Evolutionary conservation across 2,797 vertebrate genomes (phyloP), one percentile per base, ranked within the genome.

Genomic region (Sparidentex hasta): DNA sequence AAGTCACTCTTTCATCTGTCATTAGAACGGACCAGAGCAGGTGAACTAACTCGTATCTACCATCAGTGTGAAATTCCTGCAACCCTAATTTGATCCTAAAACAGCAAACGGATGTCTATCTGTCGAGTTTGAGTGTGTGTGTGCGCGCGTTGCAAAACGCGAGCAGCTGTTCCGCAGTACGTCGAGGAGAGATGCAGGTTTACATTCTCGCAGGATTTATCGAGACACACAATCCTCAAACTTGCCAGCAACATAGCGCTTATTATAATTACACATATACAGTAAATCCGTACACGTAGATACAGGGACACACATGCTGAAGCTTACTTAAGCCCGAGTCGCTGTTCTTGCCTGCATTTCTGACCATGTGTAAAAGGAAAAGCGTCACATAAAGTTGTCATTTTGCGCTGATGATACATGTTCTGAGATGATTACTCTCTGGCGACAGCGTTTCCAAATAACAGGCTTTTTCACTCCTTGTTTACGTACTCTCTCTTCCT

Each of bases 31-130:
- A 92, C 89, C 83, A 79, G 78, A 94, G 94, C 92, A 92, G 93
- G 94, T 95, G 93, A 94, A 86, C 82, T 27, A 43, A 64, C 88
- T 86, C 82, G 77, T 83, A 90, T 93, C 90, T 79, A 81, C 88
- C 90, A 91, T 94, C 94, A 89, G 91, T 94, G 93, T 93, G 93
- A 95, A 93, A 94, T 95, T 95, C 94, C 88, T 93, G 84, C 91
- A 90, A 92, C 93, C 87, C 90, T 94, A 95, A 95, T 95, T 94
- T 95, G 95, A 95, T 95, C 95, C 92, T 94, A 94, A 95, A 95
- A 95, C 92, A 96, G 93, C 94, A 94, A 95, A 94, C 87, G 87
- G 78, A 88, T 86, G 88, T 84, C 76, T 90, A 81, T 90, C 90
- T 90, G 85, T 90, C 68, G 81, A 74, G 74, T 38, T 54, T 71